These are phyloP conservation scores for Zaprionus lachaisei DNA, from an alignment of 1,140 invertebrate genomes.

Conservation along the genomic window DNA sequence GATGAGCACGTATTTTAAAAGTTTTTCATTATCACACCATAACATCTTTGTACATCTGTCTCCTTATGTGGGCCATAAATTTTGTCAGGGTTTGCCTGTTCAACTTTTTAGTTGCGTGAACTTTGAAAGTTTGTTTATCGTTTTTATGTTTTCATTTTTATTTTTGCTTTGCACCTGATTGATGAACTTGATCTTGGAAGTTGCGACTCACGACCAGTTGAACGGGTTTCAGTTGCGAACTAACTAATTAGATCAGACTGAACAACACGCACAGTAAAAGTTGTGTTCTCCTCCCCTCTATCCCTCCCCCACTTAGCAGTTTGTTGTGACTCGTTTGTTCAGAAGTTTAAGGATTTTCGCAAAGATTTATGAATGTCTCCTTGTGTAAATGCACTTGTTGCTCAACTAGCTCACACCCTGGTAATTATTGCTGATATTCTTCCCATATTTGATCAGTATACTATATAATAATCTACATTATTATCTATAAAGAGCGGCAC, in stretches of 20 bases:
- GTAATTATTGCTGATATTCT: neutral
- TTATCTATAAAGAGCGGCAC: neutral
- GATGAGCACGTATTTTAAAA: conserved; percentile 8
- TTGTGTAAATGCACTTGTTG: neutral
- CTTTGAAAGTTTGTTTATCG: conserved; percentile 2
- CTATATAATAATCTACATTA: neutral
- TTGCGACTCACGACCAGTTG: conserved; percentile 21
- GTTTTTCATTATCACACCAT: conserved; percentile 3
- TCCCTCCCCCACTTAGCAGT: neutral
- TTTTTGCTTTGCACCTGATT: conserved; percentile 8
- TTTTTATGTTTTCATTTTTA: neutral
- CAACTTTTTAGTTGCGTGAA: conserved; percentile 10
- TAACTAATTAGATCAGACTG: conserved; percentile 33
- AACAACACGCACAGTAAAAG: conserved; percentile 19
- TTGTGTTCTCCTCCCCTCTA: neutral
- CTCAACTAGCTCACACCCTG: neutral
- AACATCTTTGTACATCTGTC: conserved; percentile 5
- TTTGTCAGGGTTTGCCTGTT: neutral
- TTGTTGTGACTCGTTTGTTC: conserved; percentile 4
- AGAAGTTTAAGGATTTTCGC: neutral
- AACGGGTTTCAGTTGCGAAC: conserved; percentile 16
- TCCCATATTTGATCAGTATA: neutral
- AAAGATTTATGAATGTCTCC: conserved; percentile 2
- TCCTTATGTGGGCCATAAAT: conserved; percentile 10
- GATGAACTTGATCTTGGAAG: conserved; percentile 24